These are phyloP conservation scores for Eupithecia tripunctaria DNA, from an alignment of 2,888 invertebrate genomes.

Conservation along the genomic window DNA sequence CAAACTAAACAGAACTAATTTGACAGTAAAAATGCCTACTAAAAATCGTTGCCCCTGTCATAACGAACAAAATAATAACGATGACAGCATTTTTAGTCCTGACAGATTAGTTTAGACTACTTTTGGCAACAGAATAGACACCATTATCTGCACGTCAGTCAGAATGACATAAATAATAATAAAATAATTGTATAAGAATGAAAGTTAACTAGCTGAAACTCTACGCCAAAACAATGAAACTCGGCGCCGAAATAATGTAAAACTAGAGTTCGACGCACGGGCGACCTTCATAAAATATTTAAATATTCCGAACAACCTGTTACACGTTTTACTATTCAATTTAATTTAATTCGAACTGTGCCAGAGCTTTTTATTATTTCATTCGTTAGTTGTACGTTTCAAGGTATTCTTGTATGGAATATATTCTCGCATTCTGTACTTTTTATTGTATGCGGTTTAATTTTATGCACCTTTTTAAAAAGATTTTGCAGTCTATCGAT, in stretches of 20 bases:
- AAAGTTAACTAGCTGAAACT: background rate
- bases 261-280: background rate
- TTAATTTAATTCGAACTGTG: background rate
- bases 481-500: too few species aligned
- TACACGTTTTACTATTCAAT: conserved; percentile 3
- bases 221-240: background rate
- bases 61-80: too few species aligned
- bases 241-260: background rate
- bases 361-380: background rate
- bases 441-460: background rate
- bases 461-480: too few species aligned
- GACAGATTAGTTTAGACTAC: too few species aligned
- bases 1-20: too few species aligned
- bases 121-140: too few species aligned
- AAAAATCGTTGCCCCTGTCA: too few species aligned
- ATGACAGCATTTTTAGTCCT: too few species aligned
- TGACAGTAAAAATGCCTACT: too few species aligned
- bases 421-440: background rate
- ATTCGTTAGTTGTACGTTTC: background rate
- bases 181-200: background rate
- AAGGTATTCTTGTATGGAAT: background rate
- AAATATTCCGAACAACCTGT: background rate
- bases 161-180: too few species aligned
- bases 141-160: too few species aligned
- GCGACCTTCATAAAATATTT: conserved; percentile 1